Percentiles rank a stretch among this genome's conserved stretches.
Evolutionary conservation across 2,797 vertebrate genomes (phyloP).

Genomic region (Sarcoramphus papa): DNA sequence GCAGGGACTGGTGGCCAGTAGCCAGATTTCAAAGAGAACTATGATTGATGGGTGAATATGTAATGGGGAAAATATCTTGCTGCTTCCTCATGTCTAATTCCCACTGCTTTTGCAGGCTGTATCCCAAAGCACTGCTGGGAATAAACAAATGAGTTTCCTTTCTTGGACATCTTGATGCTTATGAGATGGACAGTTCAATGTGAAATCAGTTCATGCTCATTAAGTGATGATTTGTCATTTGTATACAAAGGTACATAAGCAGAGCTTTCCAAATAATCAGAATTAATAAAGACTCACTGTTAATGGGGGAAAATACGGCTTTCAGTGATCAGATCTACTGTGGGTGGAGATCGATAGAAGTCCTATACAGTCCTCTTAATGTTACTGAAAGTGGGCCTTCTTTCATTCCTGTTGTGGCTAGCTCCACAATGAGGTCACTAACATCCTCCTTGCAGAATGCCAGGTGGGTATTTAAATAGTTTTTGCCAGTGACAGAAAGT

Average conservation of each 20-base stretch:
- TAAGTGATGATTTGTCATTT: constrained; percentile 46
- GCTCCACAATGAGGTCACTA: background rate
- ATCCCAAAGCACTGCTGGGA: constrained; percentile 58
- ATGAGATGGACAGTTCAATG: constrained; percentile 56
- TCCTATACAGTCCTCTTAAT: background rate
- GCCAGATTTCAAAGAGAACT: constrained; percentile 38
- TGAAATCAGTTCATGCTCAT: constrained; percentile 38
- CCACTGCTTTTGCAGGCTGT: constrained; percentile 46
- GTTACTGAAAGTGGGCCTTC: background rate
- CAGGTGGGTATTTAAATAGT: background rate
- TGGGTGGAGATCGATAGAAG: background rate
- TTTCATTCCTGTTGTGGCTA: background rate
- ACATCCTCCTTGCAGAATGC: background rate
- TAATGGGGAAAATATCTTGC: constrained; percentile 49
- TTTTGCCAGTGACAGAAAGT: background rate
- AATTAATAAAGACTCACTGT: background rate
- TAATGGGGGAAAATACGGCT: background rate
- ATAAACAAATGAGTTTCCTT: constrained; percentile 54
- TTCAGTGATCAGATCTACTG: background rate
- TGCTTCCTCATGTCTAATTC: constrained; percentile 65
- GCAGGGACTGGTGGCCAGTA: constrained; percentile 47
- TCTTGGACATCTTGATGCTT: constrained; percentile 23
- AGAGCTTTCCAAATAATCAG: background rate
- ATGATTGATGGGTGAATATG: constrained; percentile 67
- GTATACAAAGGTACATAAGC: background rate